A percentile compares a stretch with the other conserved stretches of the same genome.
Conservation (phyloP, 1,140 invertebrate species). For the Phthorimaea operculella region DNA sequence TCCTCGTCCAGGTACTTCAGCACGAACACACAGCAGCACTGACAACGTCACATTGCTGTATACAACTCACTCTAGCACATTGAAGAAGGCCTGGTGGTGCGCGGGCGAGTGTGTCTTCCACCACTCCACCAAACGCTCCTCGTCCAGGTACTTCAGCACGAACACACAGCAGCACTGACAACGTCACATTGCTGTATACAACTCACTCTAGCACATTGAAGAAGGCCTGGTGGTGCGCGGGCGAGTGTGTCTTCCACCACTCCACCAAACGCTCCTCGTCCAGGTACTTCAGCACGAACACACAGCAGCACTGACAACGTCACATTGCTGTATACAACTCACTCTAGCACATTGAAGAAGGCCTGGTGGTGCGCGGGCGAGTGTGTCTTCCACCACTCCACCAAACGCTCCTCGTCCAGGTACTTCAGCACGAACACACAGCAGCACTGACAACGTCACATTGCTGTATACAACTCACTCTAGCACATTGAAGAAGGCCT, state of each 20-base stretch:
- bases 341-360: constrained; percentile 86
- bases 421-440: constrained; percentile 92
- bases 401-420: constrained; percentile 86
- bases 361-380: constrained; percentile 78
- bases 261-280: constrained; percentile 88
- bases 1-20: constrained; percentile 90
- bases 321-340: constrained; percentile 61
- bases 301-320: constrained; percentile 89
- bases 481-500: constrained; percentile 83
- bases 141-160: constrained; percentile 88
- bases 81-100: constrained; percentile 84
- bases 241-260: constrained; percentile 89
- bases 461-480: constrained; percentile 74
- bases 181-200: too few species aligned
- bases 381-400: constrained; percentile 91
- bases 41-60: too few species aligned
- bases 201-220: constrained; percentile 84
- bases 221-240: constrained; percentile 80
- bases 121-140: constrained; percentile 90
- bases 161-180: constrained; percentile 89
- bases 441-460: too few species aligned
- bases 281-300: constrained; percentile 89
- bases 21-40: too few species aligned
- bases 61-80: constrained; percentile 79
- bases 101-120: constrained; percentile 85